Conservation (phyloP, 2,888 invertebrate genomes). For the Odontocerum albicorne region DNA sequence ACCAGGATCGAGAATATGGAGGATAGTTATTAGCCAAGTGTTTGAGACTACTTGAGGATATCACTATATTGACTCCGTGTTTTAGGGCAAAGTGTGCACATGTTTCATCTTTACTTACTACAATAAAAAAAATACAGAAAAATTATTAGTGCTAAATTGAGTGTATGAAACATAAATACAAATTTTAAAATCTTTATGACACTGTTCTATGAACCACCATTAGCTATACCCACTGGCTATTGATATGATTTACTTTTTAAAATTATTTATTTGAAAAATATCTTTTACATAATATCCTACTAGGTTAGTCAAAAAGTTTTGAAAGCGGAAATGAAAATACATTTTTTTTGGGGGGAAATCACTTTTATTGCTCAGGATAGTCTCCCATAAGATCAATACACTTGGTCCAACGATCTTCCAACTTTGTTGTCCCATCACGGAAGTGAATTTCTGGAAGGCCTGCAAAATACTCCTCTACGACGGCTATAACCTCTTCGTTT, state of each 20-base stretch:
- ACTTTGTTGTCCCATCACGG: too few species aligned
- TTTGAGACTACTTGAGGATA: constrained; percentile 26
- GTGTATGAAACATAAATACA: not conserved
- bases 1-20: constrained; percentile 25
- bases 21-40: constrained; percentile 23
- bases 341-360: too few species aligned
- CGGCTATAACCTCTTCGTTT: too few species aligned
- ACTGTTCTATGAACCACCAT: too few species aligned
- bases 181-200: too few species aligned
- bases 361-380: not conserved
- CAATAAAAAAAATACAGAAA: constrained; percentile 7
- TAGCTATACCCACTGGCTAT: not conserved
- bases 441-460: too few species aligned
- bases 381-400: too few species aligned
- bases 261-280: not conserved
- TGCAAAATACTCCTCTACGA: too few species aligned
- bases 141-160: not conserved
- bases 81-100: constrained; percentile 29
- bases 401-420: too few species aligned
- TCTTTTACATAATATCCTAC: not conserved
- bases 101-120: constrained; percentile 20
- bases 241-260: not conserved
- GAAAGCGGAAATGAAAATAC: too few species aligned
- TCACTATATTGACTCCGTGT: constrained; percentile 27
- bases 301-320: too few species aligned